phyloP scores from a whole-genome alignment of 2,888 invertebrate species.

The Tenodera sinensis region DNA sequence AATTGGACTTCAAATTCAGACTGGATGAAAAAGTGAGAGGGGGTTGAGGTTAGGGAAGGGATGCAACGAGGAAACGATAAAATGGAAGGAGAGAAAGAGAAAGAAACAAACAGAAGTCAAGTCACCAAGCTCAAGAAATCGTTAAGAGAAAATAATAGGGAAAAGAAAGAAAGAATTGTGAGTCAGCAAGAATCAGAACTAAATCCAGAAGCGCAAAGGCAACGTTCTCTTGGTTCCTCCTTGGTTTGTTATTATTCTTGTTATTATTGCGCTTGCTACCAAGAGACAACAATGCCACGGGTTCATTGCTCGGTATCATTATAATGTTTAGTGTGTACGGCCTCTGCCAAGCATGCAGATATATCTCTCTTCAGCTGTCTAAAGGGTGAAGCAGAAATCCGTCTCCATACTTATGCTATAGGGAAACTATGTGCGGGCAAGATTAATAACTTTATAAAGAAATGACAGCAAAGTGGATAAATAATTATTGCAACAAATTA shows the following conservation, averaged over 20 bases:
- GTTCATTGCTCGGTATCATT: background rate
- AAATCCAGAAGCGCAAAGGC: background rate
- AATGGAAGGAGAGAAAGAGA: background rate
- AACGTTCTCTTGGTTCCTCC: background rate
- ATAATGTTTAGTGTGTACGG: background rate
- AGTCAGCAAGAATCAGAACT: slow-evolving; percentile 14
- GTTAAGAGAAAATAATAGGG: slow-evolving; percentile 21
- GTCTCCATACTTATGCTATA: background rate
- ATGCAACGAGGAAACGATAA: background rate
- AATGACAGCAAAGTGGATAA: too few relatives aligned
- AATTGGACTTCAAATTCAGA: slow-evolving; percentile 17
- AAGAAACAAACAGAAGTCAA: slow-evolving; percentile 12
- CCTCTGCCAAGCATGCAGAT: background rate
- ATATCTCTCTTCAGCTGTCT: background rate
- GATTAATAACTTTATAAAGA: too few relatives aligned
- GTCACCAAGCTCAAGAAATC: slow-evolving; percentile 23
- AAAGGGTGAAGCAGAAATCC: background rate
- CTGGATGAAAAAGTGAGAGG: background rate
- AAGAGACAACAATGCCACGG: background rate
- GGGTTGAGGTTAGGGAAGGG: background rate
- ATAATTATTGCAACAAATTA: too few relatives aligned
- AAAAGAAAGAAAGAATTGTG: slow-evolving; percentile 11
- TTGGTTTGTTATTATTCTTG: background rate
- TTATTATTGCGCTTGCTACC: background rate
- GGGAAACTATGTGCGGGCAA: too few relatives aligned